These are phyloP conservation scores for Montipora cactus DNA, from an alignment of 64 coral and sea anemone genomes.

Conservation along the genomic window DNA sequence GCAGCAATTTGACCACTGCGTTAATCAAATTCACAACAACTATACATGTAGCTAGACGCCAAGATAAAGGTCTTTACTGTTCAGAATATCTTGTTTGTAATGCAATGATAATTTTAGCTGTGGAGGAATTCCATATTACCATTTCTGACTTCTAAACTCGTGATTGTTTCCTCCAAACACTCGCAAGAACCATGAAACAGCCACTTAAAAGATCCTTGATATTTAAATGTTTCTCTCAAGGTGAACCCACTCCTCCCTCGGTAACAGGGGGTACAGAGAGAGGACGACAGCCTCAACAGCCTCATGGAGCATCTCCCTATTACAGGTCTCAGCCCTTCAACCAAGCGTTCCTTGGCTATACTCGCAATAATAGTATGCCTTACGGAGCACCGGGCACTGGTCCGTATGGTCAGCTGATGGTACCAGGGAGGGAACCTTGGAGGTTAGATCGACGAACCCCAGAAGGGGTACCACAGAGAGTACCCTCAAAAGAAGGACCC, in stretches of 20 bases:
- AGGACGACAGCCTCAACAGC: slow-evolving; percentile 52
- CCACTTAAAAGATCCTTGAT: no score
- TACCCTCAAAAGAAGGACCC: not conserved
- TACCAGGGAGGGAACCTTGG: slow-evolving; percentile 46
- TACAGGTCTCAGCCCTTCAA: slow-evolving; percentile 61
- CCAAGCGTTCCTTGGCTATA: slow-evolving; percentile 47
- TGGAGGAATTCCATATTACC: no score
- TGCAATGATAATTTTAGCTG: no score
- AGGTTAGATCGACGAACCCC: slow-evolving; percentile 31
- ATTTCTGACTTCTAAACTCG: no score
- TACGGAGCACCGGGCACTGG: slow-evolving; percentile 24
- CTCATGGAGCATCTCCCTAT: slow-evolving; percentile 7
- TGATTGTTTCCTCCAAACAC: no score
- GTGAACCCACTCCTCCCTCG: slow-evolving; percentile 84
- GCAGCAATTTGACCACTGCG: no score
- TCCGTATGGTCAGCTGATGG: slow-evolving; percentile 37
- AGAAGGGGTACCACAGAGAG: slow-evolving; percentile 32
- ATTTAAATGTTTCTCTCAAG: not conserved
- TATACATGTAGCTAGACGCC: no score
- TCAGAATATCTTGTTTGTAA: no score
- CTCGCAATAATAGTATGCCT: slow-evolving; percentile 15
- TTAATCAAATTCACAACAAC: no score
- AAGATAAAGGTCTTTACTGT: no score
- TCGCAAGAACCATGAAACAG: no score
- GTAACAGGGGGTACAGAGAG: slow-evolving; percentile 63